phyloP scores from a whole-genome alignment of 2,797 vertebrate genomes.

The Columba guinea region DNA sequence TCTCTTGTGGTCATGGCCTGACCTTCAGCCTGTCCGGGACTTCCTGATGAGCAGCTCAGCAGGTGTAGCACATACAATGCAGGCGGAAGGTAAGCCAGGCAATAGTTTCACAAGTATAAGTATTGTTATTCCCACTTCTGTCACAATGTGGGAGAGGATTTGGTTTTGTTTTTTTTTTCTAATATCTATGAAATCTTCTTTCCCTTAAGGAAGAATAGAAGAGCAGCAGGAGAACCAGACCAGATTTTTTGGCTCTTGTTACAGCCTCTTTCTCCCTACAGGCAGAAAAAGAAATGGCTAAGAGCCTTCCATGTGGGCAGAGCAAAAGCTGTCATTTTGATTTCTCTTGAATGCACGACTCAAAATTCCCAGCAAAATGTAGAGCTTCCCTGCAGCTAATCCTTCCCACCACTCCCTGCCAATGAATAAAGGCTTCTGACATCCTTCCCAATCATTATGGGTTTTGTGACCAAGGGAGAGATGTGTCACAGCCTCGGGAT shows the following conservation, averaged over 20 bases:
- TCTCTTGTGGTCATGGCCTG: not conserved
- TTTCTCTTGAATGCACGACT: not conserved
- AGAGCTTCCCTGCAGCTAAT: not conserved
- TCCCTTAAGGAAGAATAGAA: not conserved
- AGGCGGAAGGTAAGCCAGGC: not conserved
- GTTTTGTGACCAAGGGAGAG: not conserved
- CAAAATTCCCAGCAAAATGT: not conserved
- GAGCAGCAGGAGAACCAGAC: not conserved
- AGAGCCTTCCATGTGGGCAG: not conserved
- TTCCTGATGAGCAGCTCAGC: not conserved
- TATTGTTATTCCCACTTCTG: not conserved
- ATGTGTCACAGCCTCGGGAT: not conserved
- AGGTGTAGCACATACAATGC: rapidly evolving
- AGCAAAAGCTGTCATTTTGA: constrained; percentile 15
- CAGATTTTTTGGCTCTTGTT: not conserved
- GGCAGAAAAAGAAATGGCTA: not conserved
- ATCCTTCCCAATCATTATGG: not conserved
- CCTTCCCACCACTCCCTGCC: not conserved
- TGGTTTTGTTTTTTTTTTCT: not conserved
- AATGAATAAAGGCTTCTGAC: not conserved
- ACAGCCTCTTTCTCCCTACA: not conserved
- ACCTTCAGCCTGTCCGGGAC: not conserved
- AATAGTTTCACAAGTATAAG: not conserved
- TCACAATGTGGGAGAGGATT: not conserved
- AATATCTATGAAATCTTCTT: not conserved